Conservation (phyloP, 2,797 vertebrate species). For the Eulemur rubriventer region DNA sequence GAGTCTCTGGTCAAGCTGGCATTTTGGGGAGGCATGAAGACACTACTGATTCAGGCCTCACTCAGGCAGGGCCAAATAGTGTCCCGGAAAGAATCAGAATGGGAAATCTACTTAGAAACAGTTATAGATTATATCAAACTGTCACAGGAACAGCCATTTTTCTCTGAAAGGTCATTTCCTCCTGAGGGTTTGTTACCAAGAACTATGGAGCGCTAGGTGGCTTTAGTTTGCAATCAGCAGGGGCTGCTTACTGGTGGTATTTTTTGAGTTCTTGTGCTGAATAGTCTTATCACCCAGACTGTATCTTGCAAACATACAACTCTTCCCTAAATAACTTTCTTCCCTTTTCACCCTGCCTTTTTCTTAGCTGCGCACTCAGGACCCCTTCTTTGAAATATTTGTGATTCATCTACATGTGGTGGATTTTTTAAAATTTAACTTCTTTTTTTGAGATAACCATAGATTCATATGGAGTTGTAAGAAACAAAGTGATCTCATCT, state of each 20-base stretch:
- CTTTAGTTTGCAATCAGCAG: not conserved
- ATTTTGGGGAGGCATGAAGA: not conserved
- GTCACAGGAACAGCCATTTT: not conserved
- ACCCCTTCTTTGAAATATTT: not conserved
- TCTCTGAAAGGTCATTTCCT: conserved; percentile 3
- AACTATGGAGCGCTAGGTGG: not conserved
- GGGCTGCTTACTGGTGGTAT: not conserved
- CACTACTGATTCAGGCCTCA: not conserved
- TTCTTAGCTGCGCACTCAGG: not conserved
- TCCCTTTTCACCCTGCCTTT: not conserved
- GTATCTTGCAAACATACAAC: not conserved
- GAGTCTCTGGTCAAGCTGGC: not conserved
- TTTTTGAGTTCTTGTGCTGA: not conserved
- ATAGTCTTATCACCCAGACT: not conserved
- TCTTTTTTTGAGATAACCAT: not conserved
- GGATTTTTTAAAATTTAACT: not conserved
- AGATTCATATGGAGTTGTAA: not conserved
- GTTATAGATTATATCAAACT: not conserved
- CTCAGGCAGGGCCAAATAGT: not conserved
- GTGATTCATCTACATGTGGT: not conserved
- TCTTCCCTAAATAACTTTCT: not conserved
- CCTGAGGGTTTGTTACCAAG: not conserved
- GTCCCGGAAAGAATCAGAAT: not conserved
- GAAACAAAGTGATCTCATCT: not conserved
- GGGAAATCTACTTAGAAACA: not conserved